Conservation (phyloP, 2,888 invertebrate species). For the Drosophila meridionalis region DNA sequence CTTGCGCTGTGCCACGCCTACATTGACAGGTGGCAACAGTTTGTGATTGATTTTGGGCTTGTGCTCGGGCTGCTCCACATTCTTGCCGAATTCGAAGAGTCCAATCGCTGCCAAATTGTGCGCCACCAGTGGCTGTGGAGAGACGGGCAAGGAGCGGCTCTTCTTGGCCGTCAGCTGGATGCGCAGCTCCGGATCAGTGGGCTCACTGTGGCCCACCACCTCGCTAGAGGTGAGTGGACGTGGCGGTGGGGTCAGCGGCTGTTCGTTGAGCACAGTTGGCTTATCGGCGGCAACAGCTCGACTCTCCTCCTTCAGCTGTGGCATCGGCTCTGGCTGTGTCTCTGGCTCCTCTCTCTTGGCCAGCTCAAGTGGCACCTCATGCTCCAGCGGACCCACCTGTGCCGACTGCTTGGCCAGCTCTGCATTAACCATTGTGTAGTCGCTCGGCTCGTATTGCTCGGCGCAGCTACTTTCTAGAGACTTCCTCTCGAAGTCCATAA, state of each 20-base stretch:
- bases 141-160: slow-evolving; percentile 82
- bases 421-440: slow-evolving; percentile 55
- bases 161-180: slow-evolving; percentile 75
- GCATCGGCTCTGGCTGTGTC: not conserved
- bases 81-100: slow-evolving; percentile 69
- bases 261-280: slow-evolving; percentile 40
- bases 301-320: slow-evolving; percentile 19
- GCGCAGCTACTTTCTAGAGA: slow-evolving; percentile 39
- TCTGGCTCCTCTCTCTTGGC: slow-evolving; percentile 25
- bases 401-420: slow-evolving; percentile 42
- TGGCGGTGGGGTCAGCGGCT: slow-evolving; percentile 80
- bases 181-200: slow-evolving; percentile 72
- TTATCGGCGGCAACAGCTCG: slow-evolving; percentile 26
- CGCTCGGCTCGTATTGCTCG: slow-evolving; percentile 60
- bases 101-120: slow-evolving; percentile 66
- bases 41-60: slow-evolving; percentile 35
- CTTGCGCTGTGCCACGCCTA: slow-evolving; percentile 11
- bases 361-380: slow-evolving; percentile 26
- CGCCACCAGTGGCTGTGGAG: slow-evolving; percentile 71
- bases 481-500: slow-evolving; percentile 79
- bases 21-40: not conserved
- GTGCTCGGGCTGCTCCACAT: slow-evolving; percentile 13
- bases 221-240: slow-evolving; percentile 82
- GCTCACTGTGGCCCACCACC: slow-evolving; percentile 74
- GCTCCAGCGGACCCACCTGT: slow-evolving; percentile 20